Percentiles rank a stretch among this genome's conserved stretches.
These are phyloP conservation scores for Cheilosia grossa DNA, from an alignment of 2,888 invertebrate species.

Conservation along the genomic window DNA sequence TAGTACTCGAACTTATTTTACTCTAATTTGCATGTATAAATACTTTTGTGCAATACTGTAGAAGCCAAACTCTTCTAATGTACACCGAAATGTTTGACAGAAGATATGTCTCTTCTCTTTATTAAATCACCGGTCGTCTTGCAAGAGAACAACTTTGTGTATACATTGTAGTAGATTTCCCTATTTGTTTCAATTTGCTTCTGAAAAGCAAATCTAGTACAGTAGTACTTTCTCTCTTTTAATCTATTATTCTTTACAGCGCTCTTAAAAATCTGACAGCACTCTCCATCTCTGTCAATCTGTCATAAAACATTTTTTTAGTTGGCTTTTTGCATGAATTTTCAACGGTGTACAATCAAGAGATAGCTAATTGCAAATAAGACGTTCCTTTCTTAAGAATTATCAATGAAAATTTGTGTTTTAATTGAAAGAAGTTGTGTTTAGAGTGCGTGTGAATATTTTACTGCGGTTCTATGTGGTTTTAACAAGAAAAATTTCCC, in stretches of 20 bases:
- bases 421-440: not conserved
- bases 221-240: not conserved
- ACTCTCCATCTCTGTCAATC: not conserved
- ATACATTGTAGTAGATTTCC: slow-evolving; percentile 2
- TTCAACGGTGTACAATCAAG: slow-evolving; percentile 2
- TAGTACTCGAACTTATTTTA: too few relatives aligned
- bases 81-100: too few relatives aligned
- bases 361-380: slow-evolving; percentile 18
- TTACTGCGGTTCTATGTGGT: not conserved
- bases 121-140: too few relatives aligned
- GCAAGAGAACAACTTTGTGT: too few relatives aligned
- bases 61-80: too few relatives aligned
- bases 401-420: slow-evolving; percentile 44
- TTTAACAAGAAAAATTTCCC: not conserved
- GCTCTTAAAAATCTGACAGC: slow-evolving; percentile 51
- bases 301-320: slow-evolving; percentile 22
- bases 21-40: too few relatives aligned
- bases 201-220: not conserved
- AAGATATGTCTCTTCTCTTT: too few relatives aligned
- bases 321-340: slow-evolving; percentile 25
- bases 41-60: too few relatives aligned
- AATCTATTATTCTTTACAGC: not conserved
- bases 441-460: not conserved
- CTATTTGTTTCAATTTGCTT: not conserved
- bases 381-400: not conserved